Evolutionary conservation across 2,113 vertebrate species (phyloP), one percentile per base, ranked within the genome.

Genomic region (Scopus umbretta): DNA sequence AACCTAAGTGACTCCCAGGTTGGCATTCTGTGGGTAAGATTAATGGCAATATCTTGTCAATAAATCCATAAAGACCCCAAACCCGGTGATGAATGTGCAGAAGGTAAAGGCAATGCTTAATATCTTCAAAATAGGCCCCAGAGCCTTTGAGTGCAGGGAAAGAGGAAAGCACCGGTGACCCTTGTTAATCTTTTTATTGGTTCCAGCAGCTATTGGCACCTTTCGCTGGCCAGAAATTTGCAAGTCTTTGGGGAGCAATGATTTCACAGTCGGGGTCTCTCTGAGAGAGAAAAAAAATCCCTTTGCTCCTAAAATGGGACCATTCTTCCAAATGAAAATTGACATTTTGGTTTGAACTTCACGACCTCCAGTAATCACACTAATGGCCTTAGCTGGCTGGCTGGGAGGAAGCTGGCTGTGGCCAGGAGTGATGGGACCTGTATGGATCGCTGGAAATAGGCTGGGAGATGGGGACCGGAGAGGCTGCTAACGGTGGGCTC

Each of bases 171-270:
- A 59, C 70, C 11, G 10, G 80, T 97, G 97, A 97, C 97, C 97
- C 96, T 96, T 97, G 96, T 97, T 97, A 98, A 98, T 98, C 97
- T 97, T 97, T 96, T 92, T 94, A 97, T 95, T 95, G 96, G 94
- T 76, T 87, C 62, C 66, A 95, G 90, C 86, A 94, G 63, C 95
- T 97, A 98, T 98, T 96, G 98, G 97, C 97, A 98, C 96, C 97
- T 98, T 90, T 95, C 0, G 27, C 68, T 91, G 92, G 88, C 66
- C 91, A 91, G 95, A 95, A 92, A 97, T 95, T 93, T 95, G 97
- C 97, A 95, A 95, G 92, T 70, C 97, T 92, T 93, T 9, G 10
- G 96, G 96, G 96, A 97, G 90, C 91, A 93, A 97, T 97, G 96
- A 97, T 97, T 97, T 96, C 91, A 95, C 95, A 88, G 88, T 88